Percentiles rank a stretch among this genome's conserved stretches.
Evolutionary conservation across 1,140 invertebrate species (phyloP).

Genomic region (Aricia agestis): DNA sequence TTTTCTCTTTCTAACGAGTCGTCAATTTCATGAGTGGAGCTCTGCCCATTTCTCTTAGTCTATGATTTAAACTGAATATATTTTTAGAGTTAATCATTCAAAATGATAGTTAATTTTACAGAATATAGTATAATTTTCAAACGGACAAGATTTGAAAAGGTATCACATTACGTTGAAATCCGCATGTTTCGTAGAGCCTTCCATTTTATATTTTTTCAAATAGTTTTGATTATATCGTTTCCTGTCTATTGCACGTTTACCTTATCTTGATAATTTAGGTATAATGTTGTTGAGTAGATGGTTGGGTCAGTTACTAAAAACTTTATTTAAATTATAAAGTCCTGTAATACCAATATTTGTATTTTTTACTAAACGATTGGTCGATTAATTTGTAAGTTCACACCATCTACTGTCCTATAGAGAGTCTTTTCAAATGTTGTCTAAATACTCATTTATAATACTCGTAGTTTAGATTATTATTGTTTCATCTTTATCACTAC

Average conservation of each 20-base stretch:
- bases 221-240: neutral
- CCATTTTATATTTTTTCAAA: neutral
- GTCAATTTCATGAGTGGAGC: no score
- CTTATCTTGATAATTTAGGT: neutral
- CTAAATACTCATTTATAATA: neutral
- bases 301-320: neutral
- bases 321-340: neutral
- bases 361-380: no score
- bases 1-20: no score
- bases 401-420: neutral
- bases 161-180: neutral
- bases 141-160: constrained; percentile 13
- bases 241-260: constrained; percentile 2
- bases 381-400: neutral
- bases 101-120: constrained; percentile 8
- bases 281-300: neutral
- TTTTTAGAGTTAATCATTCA: constrained; percentile 4
- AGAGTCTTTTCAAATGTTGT: constrained; percentile 8
- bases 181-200: neutral
- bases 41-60: no score
- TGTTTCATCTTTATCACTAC: neutral
- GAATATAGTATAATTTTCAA: neutral
- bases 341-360: no score
- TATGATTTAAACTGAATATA: neutral
- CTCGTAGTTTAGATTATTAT: neutral